Percentiles rank a stretch among this genome's conserved stretches.
phyloP scores from a whole-genome alignment of 1,140 invertebrate genomes.

The Eriosoma lanigerum region DNA sequence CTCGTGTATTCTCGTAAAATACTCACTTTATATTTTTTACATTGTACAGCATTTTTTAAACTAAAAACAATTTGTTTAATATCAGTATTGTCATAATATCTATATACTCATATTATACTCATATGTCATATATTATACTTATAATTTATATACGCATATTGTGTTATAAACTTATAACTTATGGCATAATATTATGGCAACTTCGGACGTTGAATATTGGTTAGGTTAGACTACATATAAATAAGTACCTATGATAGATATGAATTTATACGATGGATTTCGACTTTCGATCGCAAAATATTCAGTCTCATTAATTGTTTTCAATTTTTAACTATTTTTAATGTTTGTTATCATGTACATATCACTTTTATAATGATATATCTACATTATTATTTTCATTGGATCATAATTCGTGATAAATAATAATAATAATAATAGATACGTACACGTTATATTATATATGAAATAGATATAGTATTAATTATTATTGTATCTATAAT shows the following conservation, averaged over 20 bases:
- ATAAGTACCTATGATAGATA: neutral
- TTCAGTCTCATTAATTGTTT: neutral
- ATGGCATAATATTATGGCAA: too few species aligned
- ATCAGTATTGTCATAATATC: neutral
- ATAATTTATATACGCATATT: too few species aligned
- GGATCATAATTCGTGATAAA: neutral
- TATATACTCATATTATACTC: neutral
- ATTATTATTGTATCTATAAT: too few species aligned
- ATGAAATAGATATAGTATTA: too few species aligned
- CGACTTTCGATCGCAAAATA: too few species aligned
- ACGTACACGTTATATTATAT: neutral
- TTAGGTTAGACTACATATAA: too few species aligned
- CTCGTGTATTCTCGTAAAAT: neutral
- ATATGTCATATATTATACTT: neutral
- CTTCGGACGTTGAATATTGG: too few species aligned
- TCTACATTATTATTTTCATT: neutral
- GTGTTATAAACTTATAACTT: too few species aligned
- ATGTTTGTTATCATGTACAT: slow-evolving; percentile 23
- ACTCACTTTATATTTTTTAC: slow-evolving; percentile 32
- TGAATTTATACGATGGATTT: too few species aligned
- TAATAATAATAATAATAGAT: neutral
- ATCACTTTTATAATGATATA: slow-evolving; percentile 18
- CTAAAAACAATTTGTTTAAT: neutral
- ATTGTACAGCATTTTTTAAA: slow-evolving; percentile 18
- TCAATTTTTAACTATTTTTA: slow-evolving; percentile 6